These are phyloP conservation scores for Carassius carassius DNA, from an alignment of 2,113 vertebrate genomes.

Conservation along the genomic window DNA sequence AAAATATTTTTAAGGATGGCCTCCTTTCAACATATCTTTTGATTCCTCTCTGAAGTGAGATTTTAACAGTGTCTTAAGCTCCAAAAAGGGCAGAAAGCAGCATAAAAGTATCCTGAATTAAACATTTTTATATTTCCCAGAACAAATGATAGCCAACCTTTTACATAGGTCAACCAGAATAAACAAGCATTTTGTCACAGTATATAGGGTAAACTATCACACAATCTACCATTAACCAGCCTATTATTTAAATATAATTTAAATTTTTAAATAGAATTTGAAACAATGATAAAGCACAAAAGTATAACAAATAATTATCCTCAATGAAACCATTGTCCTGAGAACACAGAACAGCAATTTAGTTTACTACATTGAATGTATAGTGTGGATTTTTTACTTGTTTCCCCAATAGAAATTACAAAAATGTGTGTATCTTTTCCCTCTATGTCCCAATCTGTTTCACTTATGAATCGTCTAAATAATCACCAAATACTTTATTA, in stretches of 20 bases:
- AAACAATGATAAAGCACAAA: neutral
- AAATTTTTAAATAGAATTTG: neutral
- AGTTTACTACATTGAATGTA: neutral
- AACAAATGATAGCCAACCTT: too few species aligned
- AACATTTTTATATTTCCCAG: too few species aligned
- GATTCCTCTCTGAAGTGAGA: too few species aligned
- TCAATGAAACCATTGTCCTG: neutral
- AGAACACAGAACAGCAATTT: neutral
- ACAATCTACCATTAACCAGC: neutral
- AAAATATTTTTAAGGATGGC: too few species aligned
- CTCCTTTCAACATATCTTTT: too few species aligned
- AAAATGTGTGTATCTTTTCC: neutral
- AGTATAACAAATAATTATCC: neutral
- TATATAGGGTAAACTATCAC: neutral
- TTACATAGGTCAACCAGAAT: neutral
- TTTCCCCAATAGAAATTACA: neutral
- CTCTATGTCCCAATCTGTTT: neutral
- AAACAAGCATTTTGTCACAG: neutral
- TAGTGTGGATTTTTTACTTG: neutral
- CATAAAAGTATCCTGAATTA: too few species aligned
- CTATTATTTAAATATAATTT: too few species aligned
- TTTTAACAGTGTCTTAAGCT: too few species aligned
- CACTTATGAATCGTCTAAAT: slow-evolving; percentile 1
- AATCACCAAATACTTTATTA: slow-evolving; percentile 22
- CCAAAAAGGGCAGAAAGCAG: too few species aligned